phyloP scores from a whole-genome alignment of 2,797 vertebrate species.

The Lindbergichthys nudifrons region DNA sequence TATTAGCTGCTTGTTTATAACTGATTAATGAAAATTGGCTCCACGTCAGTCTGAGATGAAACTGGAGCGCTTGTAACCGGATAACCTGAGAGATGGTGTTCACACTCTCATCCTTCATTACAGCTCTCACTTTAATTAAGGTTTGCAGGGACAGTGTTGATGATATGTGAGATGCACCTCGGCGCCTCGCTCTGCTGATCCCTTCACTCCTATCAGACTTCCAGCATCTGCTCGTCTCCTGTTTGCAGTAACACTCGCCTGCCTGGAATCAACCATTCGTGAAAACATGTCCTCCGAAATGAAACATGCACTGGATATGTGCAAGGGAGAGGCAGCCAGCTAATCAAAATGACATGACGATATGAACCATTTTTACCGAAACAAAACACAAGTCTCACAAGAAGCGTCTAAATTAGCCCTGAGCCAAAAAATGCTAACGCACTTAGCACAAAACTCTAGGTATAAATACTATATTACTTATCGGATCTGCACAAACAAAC shows the following conservation, averaged over 20 bases:
- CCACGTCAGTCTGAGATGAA: slow-evolving; percentile 50
- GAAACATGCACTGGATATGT: not conserved
- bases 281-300: slow-evolving; percentile 28
- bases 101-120: slow-evolving; percentile 60
- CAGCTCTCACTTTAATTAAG: slow-evolving; percentile 79
- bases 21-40: slow-evolving; percentile 46
- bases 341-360: slow-evolving; percentile 24
- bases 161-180: slow-evolving; percentile 54
- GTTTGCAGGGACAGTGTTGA: slow-evolving; percentile 45
- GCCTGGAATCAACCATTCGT: not conserved
- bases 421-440: no score
- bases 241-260: slow-evolving; percentile 14
- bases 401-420: no score
- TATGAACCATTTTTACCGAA: no score
- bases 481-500: no score
- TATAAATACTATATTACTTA: no score
- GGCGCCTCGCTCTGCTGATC: slow-evolving; percentile 37
- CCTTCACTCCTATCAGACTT: slow-evolving; percentile 20
- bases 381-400: no score
- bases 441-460: no score
- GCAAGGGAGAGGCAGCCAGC: not conserved
- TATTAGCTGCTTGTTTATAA: slow-evolving; percentile 44
- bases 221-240: slow-evolving; percentile 22
- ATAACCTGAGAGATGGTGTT: slow-evolving; percentile 61
- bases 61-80: slow-evolving; percentile 59